Percentiles rank a stretch among this genome's conserved stretches.
These are phyloP conservation scores for Antitype chi DNA, from an alignment of 2,888 invertebrate genomes.

Conservation along the genomic window DNA sequence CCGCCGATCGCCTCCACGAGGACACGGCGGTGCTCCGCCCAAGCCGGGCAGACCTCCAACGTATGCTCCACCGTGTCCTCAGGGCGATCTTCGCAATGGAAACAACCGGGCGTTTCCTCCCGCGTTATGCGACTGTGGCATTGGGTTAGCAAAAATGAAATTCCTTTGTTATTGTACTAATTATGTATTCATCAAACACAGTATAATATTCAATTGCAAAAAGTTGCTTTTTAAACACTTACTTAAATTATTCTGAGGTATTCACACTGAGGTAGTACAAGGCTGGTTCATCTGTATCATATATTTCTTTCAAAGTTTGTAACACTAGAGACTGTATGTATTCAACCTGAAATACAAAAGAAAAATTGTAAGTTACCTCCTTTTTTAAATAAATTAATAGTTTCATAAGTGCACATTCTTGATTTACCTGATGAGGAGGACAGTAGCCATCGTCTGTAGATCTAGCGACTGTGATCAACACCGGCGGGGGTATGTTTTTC, in stretches of 20 bases:
- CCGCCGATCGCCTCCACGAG: too few relatives aligned
- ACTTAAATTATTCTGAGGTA: constrained; percentile 56
- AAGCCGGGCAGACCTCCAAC: too few relatives aligned
- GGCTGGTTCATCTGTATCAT: constrained; percentile 87
- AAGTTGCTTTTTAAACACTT: background rate
- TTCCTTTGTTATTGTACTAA: constrained; percentile 3
- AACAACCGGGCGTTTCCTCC: too few relatives aligned
- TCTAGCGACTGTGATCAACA: constrained; percentile 94
- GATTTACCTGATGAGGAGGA: constrained; percentile 92
- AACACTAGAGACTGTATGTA: constrained; percentile 93
- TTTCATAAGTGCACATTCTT: background rate
- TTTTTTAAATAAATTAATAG: background rate
- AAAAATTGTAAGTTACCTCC: background rate
- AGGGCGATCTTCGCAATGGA: too few relatives aligned
- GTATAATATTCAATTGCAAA: background rate
- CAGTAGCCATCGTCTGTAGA: constrained; percentile 97
- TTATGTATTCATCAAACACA: constrained; percentile 20
- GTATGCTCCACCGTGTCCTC: too few relatives aligned
- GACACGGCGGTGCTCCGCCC: too few relatives aligned
- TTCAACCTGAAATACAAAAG: constrained; percentile 91
- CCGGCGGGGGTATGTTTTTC: constrained; percentile 90
- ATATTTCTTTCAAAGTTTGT: constrained; percentile 89
- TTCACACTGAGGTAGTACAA: constrained; percentile 85
- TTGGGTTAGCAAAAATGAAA: constrained; percentile 9
- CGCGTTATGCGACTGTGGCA: too few relatives aligned